A percentile compares a stretch with the other conserved stretches of the same genome.
Evolutionary conservation across 2,113 vertebrate genomes (phyloP).

Genomic region (Leucosticte australis): DNA sequence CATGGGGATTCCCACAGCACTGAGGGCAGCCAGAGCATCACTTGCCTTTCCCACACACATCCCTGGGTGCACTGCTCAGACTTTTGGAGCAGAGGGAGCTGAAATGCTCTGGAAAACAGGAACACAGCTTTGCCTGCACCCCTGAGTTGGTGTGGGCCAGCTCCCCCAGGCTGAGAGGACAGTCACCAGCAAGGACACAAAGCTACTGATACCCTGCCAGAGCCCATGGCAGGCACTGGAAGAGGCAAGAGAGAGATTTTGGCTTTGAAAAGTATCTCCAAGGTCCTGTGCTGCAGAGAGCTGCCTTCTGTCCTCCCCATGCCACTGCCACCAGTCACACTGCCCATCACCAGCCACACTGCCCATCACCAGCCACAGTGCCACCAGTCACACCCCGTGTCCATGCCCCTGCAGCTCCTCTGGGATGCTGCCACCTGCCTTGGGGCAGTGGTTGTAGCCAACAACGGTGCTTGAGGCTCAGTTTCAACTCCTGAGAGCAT

Average conservation of each 20-base stretch:
- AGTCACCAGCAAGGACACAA: neutral
- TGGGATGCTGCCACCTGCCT: neutral
- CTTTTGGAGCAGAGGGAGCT: neutral
- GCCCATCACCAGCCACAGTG: neutral
- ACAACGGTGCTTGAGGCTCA: accelerated
- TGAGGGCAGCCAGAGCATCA: neutral
- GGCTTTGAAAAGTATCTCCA: neutral
- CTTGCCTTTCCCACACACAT: neutral
- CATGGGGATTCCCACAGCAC: accelerated
- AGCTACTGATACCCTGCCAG: neutral
- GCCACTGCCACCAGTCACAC: neutral
- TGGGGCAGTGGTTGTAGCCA: neutral
- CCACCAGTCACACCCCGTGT: neutral
- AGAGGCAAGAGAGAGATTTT: neutral
- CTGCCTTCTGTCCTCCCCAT: neutral
- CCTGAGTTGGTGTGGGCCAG: accelerated
- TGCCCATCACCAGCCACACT: neutral
- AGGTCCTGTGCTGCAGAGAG: neutral
- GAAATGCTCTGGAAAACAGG: neutral
- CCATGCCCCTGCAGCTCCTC: neutral
- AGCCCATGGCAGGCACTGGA: accelerated
- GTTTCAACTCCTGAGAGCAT: neutral
- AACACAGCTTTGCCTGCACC: accelerated
- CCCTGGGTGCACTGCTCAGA: accelerated
- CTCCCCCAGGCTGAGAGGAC: neutral